Evolutionary conservation across 2,797 vertebrate genomes (phyloP), one percentile per base, ranked within the genome.

Genomic region (Avahi laniger): DNA sequence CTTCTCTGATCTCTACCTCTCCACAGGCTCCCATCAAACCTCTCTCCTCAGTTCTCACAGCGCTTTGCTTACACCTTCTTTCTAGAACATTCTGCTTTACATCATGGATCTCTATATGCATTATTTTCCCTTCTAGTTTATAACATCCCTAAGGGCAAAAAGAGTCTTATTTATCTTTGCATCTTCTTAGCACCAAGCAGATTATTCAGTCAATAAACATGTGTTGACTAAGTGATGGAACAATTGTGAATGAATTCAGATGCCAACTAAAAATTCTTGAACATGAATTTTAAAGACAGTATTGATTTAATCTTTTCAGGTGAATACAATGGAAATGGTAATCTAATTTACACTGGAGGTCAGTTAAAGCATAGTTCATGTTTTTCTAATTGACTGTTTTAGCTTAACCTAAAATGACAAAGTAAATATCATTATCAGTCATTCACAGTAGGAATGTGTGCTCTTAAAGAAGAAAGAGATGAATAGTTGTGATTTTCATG

Each of bases 221-320:
- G 6, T 69, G 43, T 81, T 85, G 33, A 91, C 59, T 69, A 82
- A 89, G 67, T 38, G 50, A 50, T 35, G 67, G 35, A 89, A 75
- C 11, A 86, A 30, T 50, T 96, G 38, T 89, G 48, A 89, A 85
- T 13, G 38, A 83, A 91, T 93, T 89, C 75, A 92, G 76, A 86
- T 54, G 8, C 22, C 70, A 92, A 30, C 33, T 59, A 61, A 89
- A 91, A 87, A 90, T 83, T 78, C 52, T 87, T 84, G 30, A 28
- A 43, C n/a, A 24, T 88, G 93, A 97, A 92, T 89, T 95, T 95
- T 86, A 79, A 98, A 97, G 54, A 82, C 63, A 78, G 95, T 94
- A 98, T 98, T 97, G 97, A 99, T 99, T 97, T 98, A 98, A 98
- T 98, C 98, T 97, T 98, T 98, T 98, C 96, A 95, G 96, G 97